These are phyloP conservation scores for Drosophila subquinaria DNA, from an alignment of 2,888 invertebrate species.

Conservation along the genomic window DNA sequence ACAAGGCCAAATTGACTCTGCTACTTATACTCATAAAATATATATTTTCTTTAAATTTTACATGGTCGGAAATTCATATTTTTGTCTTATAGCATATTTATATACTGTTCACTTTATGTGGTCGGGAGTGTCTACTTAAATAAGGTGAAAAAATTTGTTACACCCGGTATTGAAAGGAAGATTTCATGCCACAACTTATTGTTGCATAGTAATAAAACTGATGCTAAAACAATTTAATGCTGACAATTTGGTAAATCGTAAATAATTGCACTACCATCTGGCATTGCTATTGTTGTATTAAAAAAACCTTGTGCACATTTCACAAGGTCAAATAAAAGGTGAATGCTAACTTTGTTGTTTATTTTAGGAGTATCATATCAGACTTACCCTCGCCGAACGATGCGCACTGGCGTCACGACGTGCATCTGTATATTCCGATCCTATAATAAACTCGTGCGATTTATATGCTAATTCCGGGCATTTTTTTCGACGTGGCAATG, in stretches of 20 bases:
- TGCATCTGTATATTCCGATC: constrained; percentile 88
- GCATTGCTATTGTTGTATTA: background rate
- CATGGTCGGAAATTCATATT: no score
- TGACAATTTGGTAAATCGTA: constrained; percentile 8
- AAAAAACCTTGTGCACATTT: constrained; percentile 5
- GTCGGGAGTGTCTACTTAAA: background rate
- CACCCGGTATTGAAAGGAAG: background rate
- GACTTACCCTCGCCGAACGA: constrained; percentile 85
- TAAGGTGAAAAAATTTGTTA: background rate
- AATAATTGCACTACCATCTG: constrained; percentile 24
- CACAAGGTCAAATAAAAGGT: constrained; percentile 53
- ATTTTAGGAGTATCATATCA: background rate
- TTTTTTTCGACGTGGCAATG: constrained; percentile 94
- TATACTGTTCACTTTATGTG: background rate
- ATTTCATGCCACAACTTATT: background rate
- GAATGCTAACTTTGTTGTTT: constrained; percentile 16
- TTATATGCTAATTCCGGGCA: constrained; percentile 95
- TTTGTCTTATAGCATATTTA: no score
- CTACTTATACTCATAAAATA: no score
- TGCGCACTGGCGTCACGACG: constrained; percentile 85
- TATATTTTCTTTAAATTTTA: no score
- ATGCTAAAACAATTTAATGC: constrained; percentile 22
- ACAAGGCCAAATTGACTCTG: no score
- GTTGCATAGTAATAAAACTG: background rate
- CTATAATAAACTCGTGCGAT: constrained; percentile 91